These are phyloP conservation scores for Toxotes jaculatrix DNA, from an alignment of 2,113 vertebrate genomes.

Conservation along the genomic window DNA sequence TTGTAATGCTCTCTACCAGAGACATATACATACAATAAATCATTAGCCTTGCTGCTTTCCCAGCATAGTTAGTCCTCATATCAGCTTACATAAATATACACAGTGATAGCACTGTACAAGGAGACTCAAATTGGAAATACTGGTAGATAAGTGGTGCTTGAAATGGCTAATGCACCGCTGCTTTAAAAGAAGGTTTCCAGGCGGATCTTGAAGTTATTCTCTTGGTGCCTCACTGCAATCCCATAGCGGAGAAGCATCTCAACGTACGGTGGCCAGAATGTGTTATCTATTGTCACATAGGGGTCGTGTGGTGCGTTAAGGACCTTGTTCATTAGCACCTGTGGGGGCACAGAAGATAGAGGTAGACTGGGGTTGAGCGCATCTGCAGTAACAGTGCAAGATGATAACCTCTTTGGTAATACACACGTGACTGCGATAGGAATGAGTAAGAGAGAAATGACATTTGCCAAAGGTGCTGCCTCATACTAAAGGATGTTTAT, in stretches of 20 bases:
- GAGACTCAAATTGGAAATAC: not conserved
- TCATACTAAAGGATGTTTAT: not conserved
- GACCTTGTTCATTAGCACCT: constrained; percentile 89
- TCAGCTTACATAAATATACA: constrained; percentile 14
- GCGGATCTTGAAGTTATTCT: constrained; percentile 89
- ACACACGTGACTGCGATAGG: not conserved
- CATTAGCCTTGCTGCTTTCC: not conserved
- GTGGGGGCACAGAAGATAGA: constrained; percentile 26
- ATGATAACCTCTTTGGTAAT: not conserved
- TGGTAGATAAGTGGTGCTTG: constrained; percentile 10
- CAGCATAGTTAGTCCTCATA: not conserved
- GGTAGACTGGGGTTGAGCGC: not conserved
- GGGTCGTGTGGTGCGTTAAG: constrained; percentile 91
- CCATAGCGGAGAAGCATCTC: constrained; percentile 92
- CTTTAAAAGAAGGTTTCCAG: constrained; percentile 72
- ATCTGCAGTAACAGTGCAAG: not conserved
- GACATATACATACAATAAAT: not conserved
- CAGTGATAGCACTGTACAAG: not conserved
- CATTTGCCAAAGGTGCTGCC: not conserved
- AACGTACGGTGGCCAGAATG: constrained; percentile 93
- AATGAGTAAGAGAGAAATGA: not conserved
- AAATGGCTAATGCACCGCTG: not conserved
- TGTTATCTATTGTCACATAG: constrained; percentile 84
- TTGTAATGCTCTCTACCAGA: not conserved
- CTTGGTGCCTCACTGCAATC: constrained; percentile 89